These are phyloP conservation scores for Ptilodon capucinus DNA, from an alignment of 2,888 invertebrate species.

Conservation along the genomic window DNA sequence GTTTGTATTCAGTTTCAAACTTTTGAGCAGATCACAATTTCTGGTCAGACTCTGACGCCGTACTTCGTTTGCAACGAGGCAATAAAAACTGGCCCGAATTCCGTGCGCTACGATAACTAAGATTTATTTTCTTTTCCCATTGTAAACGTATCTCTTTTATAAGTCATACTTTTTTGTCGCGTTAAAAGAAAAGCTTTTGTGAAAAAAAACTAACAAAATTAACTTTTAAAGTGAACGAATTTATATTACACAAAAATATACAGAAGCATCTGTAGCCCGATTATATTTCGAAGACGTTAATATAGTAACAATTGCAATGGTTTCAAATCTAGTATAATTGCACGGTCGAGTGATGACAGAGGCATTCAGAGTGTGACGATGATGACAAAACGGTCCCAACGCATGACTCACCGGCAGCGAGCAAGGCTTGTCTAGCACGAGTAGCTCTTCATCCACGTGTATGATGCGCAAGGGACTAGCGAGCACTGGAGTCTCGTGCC, in stretches of 20 bases:
- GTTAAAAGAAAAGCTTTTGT: background rate
- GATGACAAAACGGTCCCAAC: constrained; percentile 51
- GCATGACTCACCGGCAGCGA: constrained; percentile 91
- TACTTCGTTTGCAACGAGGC: constrained; percentile 33
- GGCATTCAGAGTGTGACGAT: constrained; percentile 58
- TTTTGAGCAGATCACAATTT: constrained; percentile 67
- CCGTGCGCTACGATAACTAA: constrained; percentile 23
- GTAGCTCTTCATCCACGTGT: constrained; percentile 91
- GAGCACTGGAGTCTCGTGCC: constrained; percentile 94
- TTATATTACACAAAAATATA: too few species aligned
- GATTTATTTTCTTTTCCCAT: constrained; percentile 32
- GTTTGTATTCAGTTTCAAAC: constrained; percentile 60
- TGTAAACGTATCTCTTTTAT: constrained; percentile 2
- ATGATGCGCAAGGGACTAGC: constrained; percentile 91
- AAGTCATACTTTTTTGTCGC: background rate
- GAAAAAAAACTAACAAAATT: too few species aligned
- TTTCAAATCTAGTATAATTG: too few species aligned
- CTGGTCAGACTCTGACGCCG: constrained; percentile 65
- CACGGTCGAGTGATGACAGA: background rate
- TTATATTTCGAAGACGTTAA: too few species aligned
- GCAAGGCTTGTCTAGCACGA: constrained; percentile 95
- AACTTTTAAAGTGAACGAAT: too few species aligned
- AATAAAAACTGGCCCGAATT: constrained; percentile 25
- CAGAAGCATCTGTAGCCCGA: too few species aligned
- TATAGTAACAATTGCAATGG: background rate